Conservation (phyloP, 35 echinoderm and acorn worm genomes). For the Strongylocentrotus purpuratus region DNA sequence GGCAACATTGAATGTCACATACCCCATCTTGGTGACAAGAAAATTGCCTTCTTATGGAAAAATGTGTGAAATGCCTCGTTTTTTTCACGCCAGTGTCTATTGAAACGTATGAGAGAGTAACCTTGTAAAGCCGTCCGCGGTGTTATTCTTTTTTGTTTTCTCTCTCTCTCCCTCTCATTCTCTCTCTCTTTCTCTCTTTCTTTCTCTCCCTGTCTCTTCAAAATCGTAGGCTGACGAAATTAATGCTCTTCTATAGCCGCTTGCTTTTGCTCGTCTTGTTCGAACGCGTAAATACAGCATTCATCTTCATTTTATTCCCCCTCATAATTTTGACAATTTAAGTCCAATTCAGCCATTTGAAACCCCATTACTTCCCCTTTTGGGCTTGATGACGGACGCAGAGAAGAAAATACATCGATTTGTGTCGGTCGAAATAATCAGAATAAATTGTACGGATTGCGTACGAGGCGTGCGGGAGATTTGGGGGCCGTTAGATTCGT, state of each 20-base stretch:
- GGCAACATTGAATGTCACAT: conserved; percentile 17
- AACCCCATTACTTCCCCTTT: background rate
- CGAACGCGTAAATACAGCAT: background rate
- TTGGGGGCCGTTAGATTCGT: conserved; percentile 36
- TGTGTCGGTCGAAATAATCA: background rate
- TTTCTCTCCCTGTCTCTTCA: background rate
- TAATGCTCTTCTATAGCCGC: background rate
- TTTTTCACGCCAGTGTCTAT: background rate
- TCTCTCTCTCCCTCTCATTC: no score
- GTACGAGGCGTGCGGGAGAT: conserved; percentile 23
- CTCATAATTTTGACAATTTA: conserved; percentile 43
- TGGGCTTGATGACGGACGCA: background rate
- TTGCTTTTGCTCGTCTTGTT: background rate
- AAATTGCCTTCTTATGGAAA: conserved; percentile 5
- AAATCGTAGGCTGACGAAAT: background rate
- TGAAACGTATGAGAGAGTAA: background rate
- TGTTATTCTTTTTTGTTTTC: background rate
- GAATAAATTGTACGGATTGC: conserved; percentile 6
- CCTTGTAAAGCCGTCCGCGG: background rate
- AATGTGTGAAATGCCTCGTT: background rate
- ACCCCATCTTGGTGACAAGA: conserved; percentile 1
- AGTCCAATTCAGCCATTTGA: conserved; percentile 35
- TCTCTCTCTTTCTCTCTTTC: no score
- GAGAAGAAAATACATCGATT: conserved; percentile 1
- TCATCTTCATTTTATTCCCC: conserved; percentile 36